Evolutionary conservation across 1,140 invertebrate genomes (phyloP), one percentile per base, ranked within the genome.

Genomic region (Tetragonula clypearis): DNA sequence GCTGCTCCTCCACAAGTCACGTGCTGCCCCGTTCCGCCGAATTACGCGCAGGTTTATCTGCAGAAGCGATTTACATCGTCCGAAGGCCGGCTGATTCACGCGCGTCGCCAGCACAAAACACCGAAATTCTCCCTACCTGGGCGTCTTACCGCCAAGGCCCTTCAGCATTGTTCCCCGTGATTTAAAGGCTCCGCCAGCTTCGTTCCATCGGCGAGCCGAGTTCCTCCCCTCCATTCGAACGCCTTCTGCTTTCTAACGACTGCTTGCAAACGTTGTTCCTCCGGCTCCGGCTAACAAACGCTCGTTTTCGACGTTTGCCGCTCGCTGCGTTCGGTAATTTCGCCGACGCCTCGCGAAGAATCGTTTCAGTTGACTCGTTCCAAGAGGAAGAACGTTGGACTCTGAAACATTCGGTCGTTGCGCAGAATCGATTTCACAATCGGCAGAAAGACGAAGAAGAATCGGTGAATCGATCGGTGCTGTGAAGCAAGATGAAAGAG

Each of bases 81-180:
- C 19, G 35, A 83, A 78, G 81, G 74, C 8, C 55, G 53, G 12
- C 74, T 77, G 81, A 83, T 69, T 83, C 81, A 82, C 62, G 26
- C 72, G 49, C 17, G 19, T 65, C 65, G 35, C 14, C n/a, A 26
- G 17, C 15, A 15, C 14, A 41, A n/a, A 60, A 55, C 53, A 77
- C 62, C 73, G 35, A 83, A 83, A 83, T 69, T 82, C 81, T 41
- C 53, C 35, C 62, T 66, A 41, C 73, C 81, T 68, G 72, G 15
- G 17, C 56, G 6, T 6, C 56, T 58, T 58, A 0, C 19, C 12
- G 11, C 73, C 53, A 55, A 82, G 73, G 73, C n/a, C 60, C 49
- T n/a, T 49, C 0, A 21, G 41, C 26, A 82, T 77, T 76, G 72
- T 82, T 56, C 49, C 11, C 73, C 23, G 62, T 26, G 49, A 35